phyloP scores from a whole-genome alignment of 2,113 vertebrate genomes.

The Crotalus helleri region DNA sequence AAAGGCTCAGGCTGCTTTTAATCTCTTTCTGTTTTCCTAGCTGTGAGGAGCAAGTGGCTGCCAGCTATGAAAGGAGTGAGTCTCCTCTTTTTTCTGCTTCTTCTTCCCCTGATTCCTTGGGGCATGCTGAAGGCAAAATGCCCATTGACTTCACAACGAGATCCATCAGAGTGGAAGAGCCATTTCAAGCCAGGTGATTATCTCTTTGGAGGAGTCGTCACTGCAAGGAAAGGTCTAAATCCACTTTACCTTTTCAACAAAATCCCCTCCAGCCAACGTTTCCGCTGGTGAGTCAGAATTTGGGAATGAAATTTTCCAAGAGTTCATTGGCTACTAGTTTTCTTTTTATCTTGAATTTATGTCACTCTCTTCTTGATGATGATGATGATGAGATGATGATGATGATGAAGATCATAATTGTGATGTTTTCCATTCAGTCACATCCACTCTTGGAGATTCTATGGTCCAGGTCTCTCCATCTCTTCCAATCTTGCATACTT shows the following conservation, averaged over 20 bases:
- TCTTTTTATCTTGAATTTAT: not conserved
- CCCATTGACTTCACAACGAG: not conserved
- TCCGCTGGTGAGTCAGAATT: not conserved
- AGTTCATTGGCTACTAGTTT: not conserved
- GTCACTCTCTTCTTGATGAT: not conserved
- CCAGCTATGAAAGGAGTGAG: not conserved
- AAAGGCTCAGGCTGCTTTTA: not conserved
- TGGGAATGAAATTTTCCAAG: too few species aligned
- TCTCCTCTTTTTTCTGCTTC: not conserved
- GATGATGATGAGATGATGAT: too few species aligned
- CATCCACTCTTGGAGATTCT: too few species aligned
- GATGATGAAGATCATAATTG: too few species aligned
- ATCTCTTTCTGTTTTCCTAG: not conserved
- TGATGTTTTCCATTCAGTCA: too few species aligned
- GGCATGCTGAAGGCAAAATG: not conserved
- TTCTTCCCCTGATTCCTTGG: not conserved
- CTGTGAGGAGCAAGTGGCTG: not conserved
- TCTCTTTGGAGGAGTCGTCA: not conserved
- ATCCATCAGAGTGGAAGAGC: not conserved
- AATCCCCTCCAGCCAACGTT: rapidly evolving
- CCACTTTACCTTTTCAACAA: too few species aligned
- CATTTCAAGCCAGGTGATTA: not conserved
- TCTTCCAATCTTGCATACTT: too few species aligned
- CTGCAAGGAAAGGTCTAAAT: not conserved
- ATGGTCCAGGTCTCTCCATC: too few species aligned